Evolutionary conservation across 2,888 invertebrate genomes (phyloP), one percentile per base, ranked within the genome.

Genomic region (Orchesella flavescens): DNA sequence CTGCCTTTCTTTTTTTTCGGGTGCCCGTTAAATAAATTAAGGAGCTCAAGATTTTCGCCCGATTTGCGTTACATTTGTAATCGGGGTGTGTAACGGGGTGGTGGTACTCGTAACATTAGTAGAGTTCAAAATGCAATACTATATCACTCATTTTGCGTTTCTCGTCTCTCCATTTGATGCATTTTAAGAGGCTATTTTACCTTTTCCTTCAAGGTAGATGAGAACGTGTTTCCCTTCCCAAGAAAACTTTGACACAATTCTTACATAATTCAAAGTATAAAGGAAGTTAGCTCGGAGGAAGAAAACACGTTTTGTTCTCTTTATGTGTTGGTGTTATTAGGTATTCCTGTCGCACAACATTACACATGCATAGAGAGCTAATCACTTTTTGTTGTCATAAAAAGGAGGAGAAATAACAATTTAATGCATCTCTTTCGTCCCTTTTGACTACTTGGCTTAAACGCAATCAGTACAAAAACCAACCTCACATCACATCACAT

Each of bases 101-200:
- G 49, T 44, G 44, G 21, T 61, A 23, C 7, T 57, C 53, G 44
- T 63, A 61, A 34, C 34, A 34, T 34, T 2, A 34, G 34, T 34
- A 34, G 7, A 34, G 34, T 34, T 34, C 34, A 34, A 34, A 34
- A 34, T 34, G 34, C 34, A 34, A 34, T 34, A 34, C 34, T 34
- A 34, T 7, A 34, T 34, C 34, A 34, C 34, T 34, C 34, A 34
- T 34, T 34, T 34, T 34, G 34, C 34, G 34, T 34, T 34, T 34
- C 34, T 34, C 34, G 2, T 34, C 34, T 7, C 34, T 34, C 61
- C 68, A 74, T 80, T 80, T 24, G 73, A 80, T 80, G 80, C 80
- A 80, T 80, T 80, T 80, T 80, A 80, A 80, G 53, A 74, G 80
- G 74, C 66, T 74, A 74, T 80, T 80, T 79, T 79, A 65, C 72